Evolutionary conservation across 2,797 vertebrate genomes (phyloP), one percentile per base, ranked within the genome.

Genomic region (Alfaro cultratus): DNA sequence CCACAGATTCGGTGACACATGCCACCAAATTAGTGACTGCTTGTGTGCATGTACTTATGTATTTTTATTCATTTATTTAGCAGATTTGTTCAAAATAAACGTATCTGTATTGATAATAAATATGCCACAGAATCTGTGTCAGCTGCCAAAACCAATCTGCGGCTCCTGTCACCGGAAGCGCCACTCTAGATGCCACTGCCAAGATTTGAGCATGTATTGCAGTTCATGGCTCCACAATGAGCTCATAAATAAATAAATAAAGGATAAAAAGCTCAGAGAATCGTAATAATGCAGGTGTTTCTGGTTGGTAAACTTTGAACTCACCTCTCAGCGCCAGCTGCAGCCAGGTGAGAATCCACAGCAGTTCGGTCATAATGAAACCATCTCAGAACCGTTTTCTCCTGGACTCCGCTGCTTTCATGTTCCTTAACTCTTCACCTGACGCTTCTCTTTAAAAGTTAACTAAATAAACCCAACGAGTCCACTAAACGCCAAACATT

Each of bases 311-410:
- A 36, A 36, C 34, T 1, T 9, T 4, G 29, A 43, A 21, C 89
- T 90, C 73, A 92, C 92, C 91, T 89, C 77, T 10, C 11, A 83
- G 70, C n/a, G 84, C 76, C 29, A 53, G 82, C 57, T 23, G 60
- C 23, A 93, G 75, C 84, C 82, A 91, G 1, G 68, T 72, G 11
- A 93, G 77, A 62, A 79, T 79, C 86, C 86, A 88, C 0, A 76
- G 2, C 57, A 91, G 41, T 13, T 74, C 39, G 8, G 55, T 73
- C 88, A 92, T 93, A 49, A 64, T 84, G 29, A 0, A 16, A 2
- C 9, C 41, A 29, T 43, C 36, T 43, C 53, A 57, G 36, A 36
- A 18, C 49, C 34, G 6, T 41, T 10, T 51, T 5, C 34, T 53
- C 13, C 47, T 26, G 31, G 47, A 49, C 29, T 13, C 18, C 1